Conservation (phyloP, 2,888 invertebrate genomes). For the Endomychus coccineus region DNA sequence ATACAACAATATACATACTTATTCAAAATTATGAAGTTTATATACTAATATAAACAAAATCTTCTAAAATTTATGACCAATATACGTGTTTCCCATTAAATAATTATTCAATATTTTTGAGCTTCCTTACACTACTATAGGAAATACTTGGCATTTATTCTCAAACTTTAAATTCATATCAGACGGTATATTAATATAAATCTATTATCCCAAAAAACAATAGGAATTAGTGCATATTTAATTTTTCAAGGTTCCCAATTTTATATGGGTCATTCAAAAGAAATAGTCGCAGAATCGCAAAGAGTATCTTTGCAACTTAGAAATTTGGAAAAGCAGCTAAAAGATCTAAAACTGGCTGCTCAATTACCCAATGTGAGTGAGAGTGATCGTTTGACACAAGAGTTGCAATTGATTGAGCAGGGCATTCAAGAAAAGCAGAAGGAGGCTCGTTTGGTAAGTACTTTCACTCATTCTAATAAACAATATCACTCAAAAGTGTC, state of each 20-base stretch:
- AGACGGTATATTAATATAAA: no score
- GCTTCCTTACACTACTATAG: no score
- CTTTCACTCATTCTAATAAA: background rate
- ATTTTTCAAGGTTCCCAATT: slow-evolving; percentile 35
- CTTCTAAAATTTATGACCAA: no score
- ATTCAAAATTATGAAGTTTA: no score
- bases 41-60: no score
- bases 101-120: no score
- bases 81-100: no score
- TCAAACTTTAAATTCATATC: no score
- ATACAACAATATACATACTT: no score
- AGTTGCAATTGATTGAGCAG: slow-evolving; percentile 54
- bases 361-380: slow-evolving; percentile 48
- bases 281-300: slow-evolving; percentile 51
- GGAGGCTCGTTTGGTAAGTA: slow-evolving; percentile 46
- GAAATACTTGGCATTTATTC: no score
- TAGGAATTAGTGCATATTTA: no score
- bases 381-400: slow-evolving; percentile 52
- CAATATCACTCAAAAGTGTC: background rate
- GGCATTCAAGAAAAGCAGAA: slow-evolving; percentile 56
- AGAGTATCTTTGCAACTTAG: slow-evolving; percentile 53
- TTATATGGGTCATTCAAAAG: slow-evolving; percentile 39
- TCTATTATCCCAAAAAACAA: no score
- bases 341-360: slow-evolving; percentile 52
- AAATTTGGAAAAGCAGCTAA: slow-evolving; percentile 54